These are phyloP conservation scores for Progne subis DNA, from an alignment of 2,113 vertebrate species.

Conservation along the genomic window DNA sequence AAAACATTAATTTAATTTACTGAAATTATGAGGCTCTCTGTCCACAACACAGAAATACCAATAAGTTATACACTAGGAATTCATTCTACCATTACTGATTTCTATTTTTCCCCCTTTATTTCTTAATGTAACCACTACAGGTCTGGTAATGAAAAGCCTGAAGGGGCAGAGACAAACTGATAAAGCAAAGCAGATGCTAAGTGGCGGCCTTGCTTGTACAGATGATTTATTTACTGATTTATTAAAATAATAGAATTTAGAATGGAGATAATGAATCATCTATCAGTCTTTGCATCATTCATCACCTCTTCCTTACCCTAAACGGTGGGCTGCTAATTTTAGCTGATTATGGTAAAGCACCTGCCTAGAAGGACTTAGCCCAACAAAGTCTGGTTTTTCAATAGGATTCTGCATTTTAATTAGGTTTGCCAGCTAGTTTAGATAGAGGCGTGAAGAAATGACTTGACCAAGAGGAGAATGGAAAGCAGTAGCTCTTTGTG, in stretches of 20 bases:
- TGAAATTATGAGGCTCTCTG: neutral
- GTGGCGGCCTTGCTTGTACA: neutral
- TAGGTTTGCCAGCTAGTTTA: neutral
- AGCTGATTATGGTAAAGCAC: neutral
- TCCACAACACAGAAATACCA: neutral
- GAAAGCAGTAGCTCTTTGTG: neutral
- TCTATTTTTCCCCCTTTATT: neutral
- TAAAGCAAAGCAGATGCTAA: neutral
- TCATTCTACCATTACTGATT: neutral
- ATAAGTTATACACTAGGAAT: neutral
- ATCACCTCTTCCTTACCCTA: neutral
- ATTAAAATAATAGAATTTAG: neutral
- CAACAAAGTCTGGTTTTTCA: neutral
- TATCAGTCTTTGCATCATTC: neutral
- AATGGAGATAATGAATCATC: neutral
- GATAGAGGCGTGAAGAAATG: neutral
- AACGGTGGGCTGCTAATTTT: neutral
- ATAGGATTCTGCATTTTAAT: neutral
- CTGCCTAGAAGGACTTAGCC: neutral
- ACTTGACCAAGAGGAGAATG: neutral
- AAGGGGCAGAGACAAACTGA: neutral
- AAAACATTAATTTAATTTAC: neutral
- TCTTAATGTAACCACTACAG: neutral
- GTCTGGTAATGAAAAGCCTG: neutral
- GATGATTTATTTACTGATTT: neutral